phyloP scores from a whole-genome alignment of 2,888 invertebrate species.

The Cheilosia variabilis region DNA sequence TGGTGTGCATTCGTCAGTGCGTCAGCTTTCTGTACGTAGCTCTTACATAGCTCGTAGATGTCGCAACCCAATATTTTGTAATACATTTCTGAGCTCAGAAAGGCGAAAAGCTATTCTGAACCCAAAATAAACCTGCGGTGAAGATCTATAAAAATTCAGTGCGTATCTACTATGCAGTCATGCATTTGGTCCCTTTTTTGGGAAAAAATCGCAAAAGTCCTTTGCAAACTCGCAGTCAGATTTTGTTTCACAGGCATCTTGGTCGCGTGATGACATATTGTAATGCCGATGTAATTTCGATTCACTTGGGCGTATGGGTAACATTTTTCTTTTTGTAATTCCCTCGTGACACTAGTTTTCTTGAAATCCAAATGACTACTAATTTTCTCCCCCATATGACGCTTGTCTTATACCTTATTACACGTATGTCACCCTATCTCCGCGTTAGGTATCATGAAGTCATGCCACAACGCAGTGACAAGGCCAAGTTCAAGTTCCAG shows the following conservation, averaged over 20 bases:
- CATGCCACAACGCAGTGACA: not conserved
- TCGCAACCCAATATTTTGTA: too few relatives aligned
- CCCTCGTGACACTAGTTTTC: slow-evolving; percentile 23
- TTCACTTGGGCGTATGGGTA: slow-evolving; percentile 44
- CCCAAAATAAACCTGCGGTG: too few relatives aligned
- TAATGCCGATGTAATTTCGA: not conserved
- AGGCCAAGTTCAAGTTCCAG: slow-evolving; percentile 39
- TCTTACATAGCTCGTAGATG: too few relatives aligned
- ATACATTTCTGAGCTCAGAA: too few relatives aligned
- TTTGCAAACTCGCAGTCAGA: not conserved
- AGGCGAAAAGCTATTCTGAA: too few relatives aligned
- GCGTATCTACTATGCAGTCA: too few relatives aligned
- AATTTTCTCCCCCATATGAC: slow-evolving; percentile 9
- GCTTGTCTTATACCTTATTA: slow-evolving; percentile 3
- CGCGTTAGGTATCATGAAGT: slow-evolving; percentile 9
- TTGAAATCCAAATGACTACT: slow-evolving; percentile 9
- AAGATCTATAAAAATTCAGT: too few relatives aligned
- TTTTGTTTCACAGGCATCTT: not conserved
- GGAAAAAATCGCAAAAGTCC: not conserved
- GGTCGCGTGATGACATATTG: slow-evolving; percentile 9
- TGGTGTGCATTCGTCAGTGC: too few relatives aligned
- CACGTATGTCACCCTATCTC: slow-evolving; percentile 7
- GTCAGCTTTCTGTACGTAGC: too few relatives aligned
- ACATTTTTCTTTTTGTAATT: slow-evolving; percentile 7
- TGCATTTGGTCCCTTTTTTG: not conserved